Evolutionary conservation across 2,113 vertebrate species (phyloP).

Genomic region (Sarotherodon lohbergeri): DNA sequence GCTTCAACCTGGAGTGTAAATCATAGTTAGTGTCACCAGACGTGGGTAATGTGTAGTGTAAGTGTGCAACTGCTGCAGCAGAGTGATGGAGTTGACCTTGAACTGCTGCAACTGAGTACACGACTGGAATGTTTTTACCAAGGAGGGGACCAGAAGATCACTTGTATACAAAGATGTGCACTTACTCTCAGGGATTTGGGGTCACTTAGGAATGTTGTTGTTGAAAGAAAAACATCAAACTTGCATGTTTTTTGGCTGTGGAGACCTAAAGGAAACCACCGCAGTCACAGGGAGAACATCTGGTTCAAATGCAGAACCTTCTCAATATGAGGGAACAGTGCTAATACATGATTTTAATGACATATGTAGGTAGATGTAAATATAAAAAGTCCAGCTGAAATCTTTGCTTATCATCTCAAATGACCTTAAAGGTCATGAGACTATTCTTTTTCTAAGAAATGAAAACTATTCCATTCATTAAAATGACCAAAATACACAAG

Average conservation of each 20-base stretch:
- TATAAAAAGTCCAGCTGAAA: neutral
- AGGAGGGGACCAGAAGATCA: neutral
- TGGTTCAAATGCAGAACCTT: neutral
- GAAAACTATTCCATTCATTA: neutral
- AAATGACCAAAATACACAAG: neutral
- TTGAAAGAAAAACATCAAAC: neutral
- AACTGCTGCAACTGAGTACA: neutral
- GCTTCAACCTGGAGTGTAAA: slow-evolving; percentile 21
- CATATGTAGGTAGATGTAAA: neutral
- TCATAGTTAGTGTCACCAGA: slow-evolving; percentile 47
- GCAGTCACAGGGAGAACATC: neutral
- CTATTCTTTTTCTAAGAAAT: neutral
- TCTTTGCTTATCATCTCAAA: neutral
- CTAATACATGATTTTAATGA: neutral
- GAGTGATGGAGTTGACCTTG: slow-evolving; percentile 35
- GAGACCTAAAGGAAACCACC: neutral
- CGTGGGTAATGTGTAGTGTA: slow-evolving; percentile 27
- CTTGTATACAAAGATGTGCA: neutral
- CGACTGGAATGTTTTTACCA: neutral
- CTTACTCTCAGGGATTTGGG: neutral
- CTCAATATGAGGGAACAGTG: neutral
- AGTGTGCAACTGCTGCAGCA: slow-evolving; percentile 41
- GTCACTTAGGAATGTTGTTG: neutral
- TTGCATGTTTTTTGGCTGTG: neutral
- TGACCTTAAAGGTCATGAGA: neutral